These are phyloP conservation scores for Limosa lapponica DNA, from an alignment of 2,797 vertebrate species.

Conservation along the genomic window DNA sequence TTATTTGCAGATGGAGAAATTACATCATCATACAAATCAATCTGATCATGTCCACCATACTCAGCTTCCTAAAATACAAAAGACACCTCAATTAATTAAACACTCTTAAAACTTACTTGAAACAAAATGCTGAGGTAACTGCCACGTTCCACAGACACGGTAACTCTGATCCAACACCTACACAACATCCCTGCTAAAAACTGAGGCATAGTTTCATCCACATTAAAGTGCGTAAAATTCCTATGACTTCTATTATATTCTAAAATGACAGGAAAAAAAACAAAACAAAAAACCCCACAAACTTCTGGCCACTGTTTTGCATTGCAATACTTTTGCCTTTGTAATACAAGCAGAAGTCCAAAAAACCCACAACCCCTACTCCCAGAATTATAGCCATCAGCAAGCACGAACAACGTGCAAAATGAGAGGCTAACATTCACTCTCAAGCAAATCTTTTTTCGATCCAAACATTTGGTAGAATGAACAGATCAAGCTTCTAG, in stretches of 20 bases:
- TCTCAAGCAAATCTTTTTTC: background rate
- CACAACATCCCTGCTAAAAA: background rate
- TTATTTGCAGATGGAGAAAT: slow-evolving; percentile 99
- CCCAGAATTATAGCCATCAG: background rate
- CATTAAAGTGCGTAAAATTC: background rate
- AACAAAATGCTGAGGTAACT: background rate
- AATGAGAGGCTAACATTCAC: background rate
- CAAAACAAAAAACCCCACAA: background rate
- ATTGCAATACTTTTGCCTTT: background rate
- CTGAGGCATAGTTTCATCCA: background rate
- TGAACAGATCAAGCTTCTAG: background rate
- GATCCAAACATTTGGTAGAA: background rate
- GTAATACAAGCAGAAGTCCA: background rate
- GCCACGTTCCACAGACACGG: background rate
- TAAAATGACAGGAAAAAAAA: background rate
- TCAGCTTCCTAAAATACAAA: slow-evolving; percentile 88
- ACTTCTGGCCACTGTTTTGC: background rate
- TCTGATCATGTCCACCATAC: slow-evolving; percentile 96
- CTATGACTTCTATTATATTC: background rate
- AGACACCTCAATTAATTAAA: slow-evolving; percentile 29
- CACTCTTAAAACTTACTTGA: background rate
- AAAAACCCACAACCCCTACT: background rate
- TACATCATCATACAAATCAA: slow-evolving; percentile 97
- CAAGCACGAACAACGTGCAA: fast-evolving
- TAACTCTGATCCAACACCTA: background rate